A percentile compares a stretch with the other conserved stretches of the same genome.
phyloP scores from a whole-genome alignment of 2,113 vertebrate genomes.

The Lutjanus erythropterus region DNA sequence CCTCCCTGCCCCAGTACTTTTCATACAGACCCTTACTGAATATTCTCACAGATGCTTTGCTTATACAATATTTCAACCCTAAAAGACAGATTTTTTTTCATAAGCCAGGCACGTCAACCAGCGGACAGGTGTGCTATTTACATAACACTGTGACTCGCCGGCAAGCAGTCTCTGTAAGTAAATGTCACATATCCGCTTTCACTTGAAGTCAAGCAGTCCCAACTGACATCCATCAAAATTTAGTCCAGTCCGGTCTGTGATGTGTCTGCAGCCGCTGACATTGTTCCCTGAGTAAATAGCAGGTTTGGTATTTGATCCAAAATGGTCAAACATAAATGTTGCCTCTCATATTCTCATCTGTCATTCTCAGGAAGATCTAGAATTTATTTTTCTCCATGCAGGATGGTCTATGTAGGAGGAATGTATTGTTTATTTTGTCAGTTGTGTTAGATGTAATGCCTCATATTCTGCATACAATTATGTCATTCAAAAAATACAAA shows the following conservation, averaged over 20 bases:
- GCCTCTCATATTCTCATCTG: constrained; percentile 59
- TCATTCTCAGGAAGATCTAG: constrained; percentile 35
- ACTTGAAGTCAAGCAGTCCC: constrained; percentile 71
- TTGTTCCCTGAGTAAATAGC: constrained; percentile 70
- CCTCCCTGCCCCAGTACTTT: neutral
- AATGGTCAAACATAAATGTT: constrained; percentile 70
- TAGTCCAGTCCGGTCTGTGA: constrained; percentile 57
- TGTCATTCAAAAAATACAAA: neutral
- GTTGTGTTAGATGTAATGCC: neutral
- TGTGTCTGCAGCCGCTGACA: constrained; percentile 66
- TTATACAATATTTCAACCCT: constrained; percentile 62
- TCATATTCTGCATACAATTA: neutral
- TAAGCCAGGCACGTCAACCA: constrained; percentile 64
- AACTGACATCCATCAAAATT: constrained; percentile 81
- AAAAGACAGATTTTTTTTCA: constrained; percentile 73
- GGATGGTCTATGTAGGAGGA: neutral
- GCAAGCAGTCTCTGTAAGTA: constrained; percentile 76
- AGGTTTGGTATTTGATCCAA: constrained; percentile 70
- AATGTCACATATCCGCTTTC: constrained; percentile 82
- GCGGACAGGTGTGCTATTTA: constrained; percentile 85
- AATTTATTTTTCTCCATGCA: constrained; percentile 8
- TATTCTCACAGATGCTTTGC: constrained; percentile 55
- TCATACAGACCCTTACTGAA: constrained; percentile 17
- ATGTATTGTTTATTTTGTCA: neutral
- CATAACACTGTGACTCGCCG: constrained; percentile 76